Conservation (phyloP, 2,888 invertebrate genomes). For the Zele albiditarsus region DNA sequence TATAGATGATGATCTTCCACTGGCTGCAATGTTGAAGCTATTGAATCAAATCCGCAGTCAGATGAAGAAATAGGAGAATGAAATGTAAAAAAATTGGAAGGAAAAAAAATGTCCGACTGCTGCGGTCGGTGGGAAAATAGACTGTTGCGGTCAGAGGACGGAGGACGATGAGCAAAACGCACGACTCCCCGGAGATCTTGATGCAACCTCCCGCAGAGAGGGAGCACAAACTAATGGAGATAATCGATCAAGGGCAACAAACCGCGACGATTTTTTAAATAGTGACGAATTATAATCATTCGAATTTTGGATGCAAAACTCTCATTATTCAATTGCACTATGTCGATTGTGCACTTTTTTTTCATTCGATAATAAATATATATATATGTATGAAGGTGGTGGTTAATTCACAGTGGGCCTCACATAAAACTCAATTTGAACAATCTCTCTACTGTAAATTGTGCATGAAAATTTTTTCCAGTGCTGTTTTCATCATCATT, state of each 20-base stretch:
- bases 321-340: too few relatives aligned
- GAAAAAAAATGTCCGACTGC: conserved; percentile 23
- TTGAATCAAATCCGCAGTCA: conserved; percentile 24
- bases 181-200: conserved; percentile 30
- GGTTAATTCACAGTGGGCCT: too few relatives aligned
- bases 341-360: too few relatives aligned
- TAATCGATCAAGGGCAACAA: conserved; percentile 41
- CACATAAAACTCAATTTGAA: too few relatives aligned
- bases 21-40: neutral
- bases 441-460: too few relatives aligned
- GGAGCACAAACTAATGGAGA: conserved; percentile 30
- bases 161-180: conserved; percentile 23
- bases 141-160: neutral
- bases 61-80: conserved; percentile 25
- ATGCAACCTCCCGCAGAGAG: conserved; percentile 25
- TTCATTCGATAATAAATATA: too few relatives aligned
- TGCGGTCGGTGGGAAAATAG: conserved; percentile 23
- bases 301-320: neutral
- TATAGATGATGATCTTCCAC: conserved; percentile 27
- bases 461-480: too few relatives aligned
- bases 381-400: too few relatives aligned
- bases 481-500: too few relatives aligned
- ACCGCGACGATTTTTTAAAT: neutral
- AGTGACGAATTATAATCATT: neutral
- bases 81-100: neutral